Evolutionary conservation across 2,888 invertebrate species (phyloP), one percentile per base, ranked within the genome.

Genomic region (Melanophora roralis): DNA sequence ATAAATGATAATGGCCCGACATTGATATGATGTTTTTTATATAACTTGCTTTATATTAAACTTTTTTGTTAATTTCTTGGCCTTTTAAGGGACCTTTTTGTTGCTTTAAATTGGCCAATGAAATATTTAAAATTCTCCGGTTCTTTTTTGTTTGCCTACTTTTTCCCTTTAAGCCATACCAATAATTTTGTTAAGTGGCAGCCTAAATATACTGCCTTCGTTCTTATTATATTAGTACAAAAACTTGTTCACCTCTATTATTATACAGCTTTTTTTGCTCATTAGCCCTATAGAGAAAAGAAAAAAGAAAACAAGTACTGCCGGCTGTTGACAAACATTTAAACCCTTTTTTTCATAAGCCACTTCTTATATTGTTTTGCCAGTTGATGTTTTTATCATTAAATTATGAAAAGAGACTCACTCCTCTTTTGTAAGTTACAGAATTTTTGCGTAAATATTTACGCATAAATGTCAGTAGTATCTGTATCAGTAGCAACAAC

Each of bases 401-500:
- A 76, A 80, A 80, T 80, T 80, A 80, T 80, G 76, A 80, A 76
- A 80, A 53, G 67, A 76, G 49, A 8, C 38, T 64, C 62, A 8
- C 38, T 64, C 62, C 57, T 43, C 51, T 51, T 59, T 57, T 47
- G 27, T 65, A 49, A 51, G 27, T 74, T 59, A 73, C 68, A 73
- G 67, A 73, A 72, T 64, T 79, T 67, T 79, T 80, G 76, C 62
- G 68, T 76, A 68, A 76, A 76, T 72, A 80, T 76, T 72, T 76
- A 76, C 76, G 72, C 76, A 76, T 76, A 73, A 60, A 64, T 47
- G 45, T 34, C 72, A 80, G 27, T 27, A 6, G 71, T 69, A 79
- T 62, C 73, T 67, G 64, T 68, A 55, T 73, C 78, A 68, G 40
- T 69, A 53, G 65, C 74, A 64, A 27, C 67, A 64, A 27, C 67